These are phyloP conservation scores for Apostichopus parvimensis DNA, from an alignment of 35 echinoderm and acorn worm species.

Conservation along the genomic window DNA sequence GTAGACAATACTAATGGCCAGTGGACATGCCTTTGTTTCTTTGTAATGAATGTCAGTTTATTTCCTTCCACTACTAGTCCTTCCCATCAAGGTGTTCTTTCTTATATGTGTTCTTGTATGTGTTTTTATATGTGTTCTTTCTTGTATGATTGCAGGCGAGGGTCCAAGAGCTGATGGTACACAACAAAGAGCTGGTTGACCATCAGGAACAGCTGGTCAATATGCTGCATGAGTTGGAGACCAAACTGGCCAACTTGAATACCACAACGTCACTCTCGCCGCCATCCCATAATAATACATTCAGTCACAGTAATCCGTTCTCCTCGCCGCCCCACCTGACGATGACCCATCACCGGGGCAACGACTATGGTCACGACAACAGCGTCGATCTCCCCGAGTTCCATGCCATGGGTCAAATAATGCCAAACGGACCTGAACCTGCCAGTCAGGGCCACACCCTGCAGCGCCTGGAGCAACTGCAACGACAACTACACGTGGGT, in stretches of 20 bases:
- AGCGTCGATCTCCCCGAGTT: slow-evolving; percentile 83
- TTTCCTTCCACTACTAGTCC: no score
- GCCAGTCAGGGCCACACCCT: not conserved
- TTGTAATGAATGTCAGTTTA: no score
- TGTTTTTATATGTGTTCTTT: not conserved
- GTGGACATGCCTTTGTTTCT: no score
- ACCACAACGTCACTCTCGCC: slow-evolving; percentile 62
- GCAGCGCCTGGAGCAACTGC: slow-evolving; percentile 6
- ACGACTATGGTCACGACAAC: slow-evolving; percentile 39
- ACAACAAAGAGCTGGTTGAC: slow-evolving; percentile 89
- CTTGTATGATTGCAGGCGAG: slow-evolving; percentile 63
- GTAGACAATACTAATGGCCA: no score
- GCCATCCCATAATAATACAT: slow-evolving; percentile 47
- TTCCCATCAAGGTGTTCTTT: no score
- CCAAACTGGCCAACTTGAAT: slow-evolving; percentile 64
- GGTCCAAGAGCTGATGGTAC: slow-evolving; percentile 89
- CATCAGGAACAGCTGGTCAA: slow-evolving; percentile 85
- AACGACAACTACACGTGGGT: not conserved
- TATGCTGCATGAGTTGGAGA: slow-evolving; percentile 85
- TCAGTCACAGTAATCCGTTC: slow-evolving; percentile 72
- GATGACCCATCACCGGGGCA: slow-evolving; percentile 28
- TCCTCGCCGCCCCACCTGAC: slow-evolving; percentile 49
- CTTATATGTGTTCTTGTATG: no score
- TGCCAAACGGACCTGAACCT: slow-evolving; percentile 60
- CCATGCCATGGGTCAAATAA: slow-evolving; percentile 62